Percentiles rank a stretch among this genome's conserved stretches.
Evolutionary conservation across 2,113 vertebrate species (phyloP).

Genomic region (Electrona antarctica): DNA sequence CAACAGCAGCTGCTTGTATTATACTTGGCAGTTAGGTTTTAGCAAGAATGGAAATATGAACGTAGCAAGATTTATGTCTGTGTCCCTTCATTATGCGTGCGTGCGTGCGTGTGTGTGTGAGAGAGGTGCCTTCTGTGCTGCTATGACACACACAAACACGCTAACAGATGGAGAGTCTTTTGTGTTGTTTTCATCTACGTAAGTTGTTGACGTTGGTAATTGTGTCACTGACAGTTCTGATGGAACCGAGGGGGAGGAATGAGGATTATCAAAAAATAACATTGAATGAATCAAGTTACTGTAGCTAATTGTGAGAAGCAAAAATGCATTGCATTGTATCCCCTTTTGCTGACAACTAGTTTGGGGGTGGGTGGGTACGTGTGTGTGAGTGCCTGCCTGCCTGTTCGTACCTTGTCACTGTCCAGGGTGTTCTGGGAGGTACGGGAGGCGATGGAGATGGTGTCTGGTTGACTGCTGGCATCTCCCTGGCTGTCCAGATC

Average conservation of each 20-base stretch:
- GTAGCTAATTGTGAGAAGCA: neutral
- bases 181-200: conserved; percentile 14
- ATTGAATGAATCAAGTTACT: neutral
- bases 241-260: neutral
- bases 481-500: conserved; percentile 98
- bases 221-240: conserved; percentile 8
- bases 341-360: too few relatives aligned
- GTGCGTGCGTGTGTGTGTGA: conserved; percentile 15
- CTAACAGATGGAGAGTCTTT: conserved; percentile 47
- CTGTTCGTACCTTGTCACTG: conserved; percentile 91
- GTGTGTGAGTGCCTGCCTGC: neutral
- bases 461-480: conserved; percentile 97
- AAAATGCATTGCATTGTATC: neutral
- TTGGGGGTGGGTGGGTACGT: neutral
- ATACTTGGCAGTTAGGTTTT: too few relatives aligned
- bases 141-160: conserved; percentile 33
- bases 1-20: too few relatives aligned
- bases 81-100: neutral
- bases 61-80: too few relatives aligned
- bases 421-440: conserved; percentile 98
- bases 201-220: conserved; percentile 12
- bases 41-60: too few relatives aligned
- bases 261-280: neutral
- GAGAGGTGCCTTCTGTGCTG: conserved; percentile 70
- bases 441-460: conserved; percentile 96